phyloP scores from a whole-genome alignment of 2,888 invertebrate genomes.

The Encarsia formosa region DNA sequence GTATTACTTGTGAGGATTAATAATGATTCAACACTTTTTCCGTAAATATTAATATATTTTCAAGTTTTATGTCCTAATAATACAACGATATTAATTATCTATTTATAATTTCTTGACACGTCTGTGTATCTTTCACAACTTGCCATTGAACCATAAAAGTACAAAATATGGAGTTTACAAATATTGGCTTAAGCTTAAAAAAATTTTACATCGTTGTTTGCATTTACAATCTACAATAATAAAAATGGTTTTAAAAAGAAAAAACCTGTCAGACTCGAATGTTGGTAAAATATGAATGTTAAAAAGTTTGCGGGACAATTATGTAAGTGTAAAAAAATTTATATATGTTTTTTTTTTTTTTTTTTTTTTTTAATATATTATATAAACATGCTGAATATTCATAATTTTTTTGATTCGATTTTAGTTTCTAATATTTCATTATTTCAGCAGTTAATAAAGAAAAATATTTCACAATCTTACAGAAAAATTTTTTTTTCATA shows the following conservation, averaged over 20 bases:
- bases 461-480: too few relatives aligned
- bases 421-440: not conserved
- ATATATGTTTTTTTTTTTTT: not conserved
- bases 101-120: constrained; percentile 28
- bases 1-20: too few relatives aligned
- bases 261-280: not conserved
- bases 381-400: not conserved
- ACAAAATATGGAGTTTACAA: constrained; percentile 23
- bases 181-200: constrained; percentile 7
- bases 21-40: too few relatives aligned
- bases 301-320: not conserved
- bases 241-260: not conserved
- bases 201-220: constrained; percentile 19
- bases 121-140: constrained; percentile 24
- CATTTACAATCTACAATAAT: constrained; percentile 10
- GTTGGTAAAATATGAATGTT: constrained; percentile 1
- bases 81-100: constrained; percentile 34
- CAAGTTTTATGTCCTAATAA: constrained; percentile 31
- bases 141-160: constrained; percentile 24
- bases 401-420: not conserved
- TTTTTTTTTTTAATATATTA: not conserved
- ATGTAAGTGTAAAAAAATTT: not conserved
- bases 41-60: constrained; percentile 35
- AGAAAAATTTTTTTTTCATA: too few relatives aligned
- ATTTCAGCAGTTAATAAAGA: too few relatives aligned